phyloP scores from a whole-genome alignment of 2,888 invertebrate genomes.

The Siphonodentalium dalli region DNA sequence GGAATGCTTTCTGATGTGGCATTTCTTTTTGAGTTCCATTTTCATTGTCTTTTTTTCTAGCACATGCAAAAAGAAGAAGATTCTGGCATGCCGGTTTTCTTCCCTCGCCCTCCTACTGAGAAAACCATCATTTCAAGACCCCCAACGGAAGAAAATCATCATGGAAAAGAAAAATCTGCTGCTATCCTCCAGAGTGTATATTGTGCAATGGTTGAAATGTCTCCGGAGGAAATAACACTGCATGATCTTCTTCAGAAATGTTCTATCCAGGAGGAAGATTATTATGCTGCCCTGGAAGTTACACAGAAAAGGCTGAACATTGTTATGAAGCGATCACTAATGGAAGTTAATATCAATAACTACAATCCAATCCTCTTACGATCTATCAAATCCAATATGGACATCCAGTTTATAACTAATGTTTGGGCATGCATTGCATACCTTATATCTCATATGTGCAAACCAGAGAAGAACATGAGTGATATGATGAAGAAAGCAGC shows the following conservation, averaged over 20 bases:
- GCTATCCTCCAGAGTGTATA: constrained; percentile 9
- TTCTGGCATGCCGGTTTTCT: constrained; percentile 10
- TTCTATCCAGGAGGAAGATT: neutral
- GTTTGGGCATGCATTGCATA: constrained; percentile 16
- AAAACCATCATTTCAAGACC: constrained; percentile 16
- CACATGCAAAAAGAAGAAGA: constrained; percentile 21
- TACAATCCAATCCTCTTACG: neutral
- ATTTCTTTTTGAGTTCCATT: too few species aligned
- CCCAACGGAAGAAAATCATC: constrained; percentile 11
- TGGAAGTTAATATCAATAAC: constrained; percentile 4
- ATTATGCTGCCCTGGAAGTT: neutral
- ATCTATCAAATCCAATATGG: constrained; percentile 9
- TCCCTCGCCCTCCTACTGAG: constrained; percentile 4
- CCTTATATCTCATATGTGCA: constrained; percentile 14
- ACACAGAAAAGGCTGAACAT: neutral
- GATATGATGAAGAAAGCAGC: constrained; percentile 8
- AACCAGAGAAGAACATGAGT: constrained; percentile 9
- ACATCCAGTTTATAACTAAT: constrained; percentile 9
- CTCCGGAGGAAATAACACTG: too few species aligned
- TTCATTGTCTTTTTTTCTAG: too few species aligned
- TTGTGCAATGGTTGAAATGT: too few species aligned
- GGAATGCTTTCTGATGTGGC: too few species aligned
- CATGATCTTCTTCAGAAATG: neutral
- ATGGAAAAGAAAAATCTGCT: neutral
- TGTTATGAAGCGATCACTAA: constrained; percentile 3